These are phyloP conservation scores for Delia radicum DNA, from an alignment of 1,140 invertebrate genomes.

Conservation along the genomic window DNA sequence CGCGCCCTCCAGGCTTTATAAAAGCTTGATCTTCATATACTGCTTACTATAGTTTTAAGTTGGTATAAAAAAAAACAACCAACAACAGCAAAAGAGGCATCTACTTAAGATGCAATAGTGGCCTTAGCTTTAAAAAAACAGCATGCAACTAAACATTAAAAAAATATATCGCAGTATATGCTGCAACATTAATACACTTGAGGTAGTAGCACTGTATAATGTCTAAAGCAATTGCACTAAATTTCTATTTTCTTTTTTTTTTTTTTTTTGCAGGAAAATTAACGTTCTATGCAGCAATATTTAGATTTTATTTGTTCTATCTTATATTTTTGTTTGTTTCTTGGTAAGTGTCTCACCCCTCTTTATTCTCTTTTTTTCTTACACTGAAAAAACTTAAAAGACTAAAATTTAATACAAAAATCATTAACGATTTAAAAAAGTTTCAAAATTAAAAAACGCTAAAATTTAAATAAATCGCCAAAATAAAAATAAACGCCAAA, in stretches of 20 bases:
- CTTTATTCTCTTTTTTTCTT: background rate
- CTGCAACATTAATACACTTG: no score
- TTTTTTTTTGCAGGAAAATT: background rate
- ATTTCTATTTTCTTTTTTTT: background rate
- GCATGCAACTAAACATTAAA: constrained; percentile 8
- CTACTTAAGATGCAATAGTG: constrained; percentile 3
- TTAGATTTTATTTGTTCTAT: background rate
- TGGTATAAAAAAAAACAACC: background rate
- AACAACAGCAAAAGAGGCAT: background rate
- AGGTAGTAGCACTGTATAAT: constrained; percentile 9
- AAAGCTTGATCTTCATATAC: background rate
- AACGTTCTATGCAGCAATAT: background rate
- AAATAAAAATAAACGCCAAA: no score
- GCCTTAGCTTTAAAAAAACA: background rate
- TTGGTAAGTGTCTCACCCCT: background rate
- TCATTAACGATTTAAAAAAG: no score
- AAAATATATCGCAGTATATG: background rate
- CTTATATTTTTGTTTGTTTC: no score
- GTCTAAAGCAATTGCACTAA: constrained; percentile 16
- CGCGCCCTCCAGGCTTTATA: constrained; percentile 50
- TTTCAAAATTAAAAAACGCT: no score
- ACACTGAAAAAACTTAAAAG: no score
- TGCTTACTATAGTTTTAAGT: background rate
- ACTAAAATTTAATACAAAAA: no score
- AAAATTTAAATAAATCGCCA: no score